phyloP scores from a whole-genome alignment of 2,797 vertebrate genomes.

The Ciconia nigra region DNA sequence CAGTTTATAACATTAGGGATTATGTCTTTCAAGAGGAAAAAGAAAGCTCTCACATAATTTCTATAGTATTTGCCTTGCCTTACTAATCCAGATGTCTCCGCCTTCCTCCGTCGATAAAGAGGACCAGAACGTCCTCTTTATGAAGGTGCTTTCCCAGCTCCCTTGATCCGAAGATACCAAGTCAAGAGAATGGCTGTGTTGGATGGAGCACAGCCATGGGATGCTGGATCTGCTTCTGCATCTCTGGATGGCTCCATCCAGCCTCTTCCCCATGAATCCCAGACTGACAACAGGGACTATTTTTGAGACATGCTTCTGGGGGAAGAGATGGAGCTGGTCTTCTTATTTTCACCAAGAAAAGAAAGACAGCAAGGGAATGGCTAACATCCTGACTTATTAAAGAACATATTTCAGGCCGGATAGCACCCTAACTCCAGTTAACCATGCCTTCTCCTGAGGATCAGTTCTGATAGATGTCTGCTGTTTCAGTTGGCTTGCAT shows the following conservation, averaged over 20 bases:
- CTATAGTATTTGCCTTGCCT: not conserved
- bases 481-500: not conserved
- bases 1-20: constrained; percentile 5
- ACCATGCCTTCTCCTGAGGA: not conserved
- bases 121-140: not conserved
- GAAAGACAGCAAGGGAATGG: not conserved
- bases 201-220: no score
- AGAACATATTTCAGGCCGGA: not conserved
- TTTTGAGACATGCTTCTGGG: not conserved
- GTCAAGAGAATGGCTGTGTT: fast-evolving
- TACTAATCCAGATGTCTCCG: not conserved
- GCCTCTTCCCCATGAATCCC: not conserved
- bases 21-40: not conserved
- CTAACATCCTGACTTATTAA: not conserved
- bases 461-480: not conserved
- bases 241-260: not conserved
- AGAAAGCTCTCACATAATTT: not conserved
- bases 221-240: not conserved
- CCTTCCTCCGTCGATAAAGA: no score
- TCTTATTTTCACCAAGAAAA: not conserved
- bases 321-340: not conserved
- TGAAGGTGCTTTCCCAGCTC: not conserved
- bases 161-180: not conserved
- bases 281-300: not conserved
- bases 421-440: not conserved